Conservation (phyloP, 1,140 invertebrate genomes). For the Cylas formicarius region DNA sequence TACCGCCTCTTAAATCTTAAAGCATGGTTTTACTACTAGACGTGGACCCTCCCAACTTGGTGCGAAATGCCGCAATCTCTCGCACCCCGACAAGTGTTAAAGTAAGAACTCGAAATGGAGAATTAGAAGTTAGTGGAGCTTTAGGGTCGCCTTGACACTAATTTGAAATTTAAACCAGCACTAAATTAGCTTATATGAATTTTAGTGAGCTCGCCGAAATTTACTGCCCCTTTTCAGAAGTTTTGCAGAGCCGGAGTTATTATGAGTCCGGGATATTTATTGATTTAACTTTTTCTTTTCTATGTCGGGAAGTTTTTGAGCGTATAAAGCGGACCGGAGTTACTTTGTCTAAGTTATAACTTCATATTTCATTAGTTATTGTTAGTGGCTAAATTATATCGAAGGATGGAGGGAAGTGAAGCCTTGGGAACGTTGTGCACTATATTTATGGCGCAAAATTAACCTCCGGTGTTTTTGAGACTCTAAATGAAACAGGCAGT, state of each 20-base stretch:
- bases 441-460: too few species aligned
- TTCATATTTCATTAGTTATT: constrained; percentile 28
- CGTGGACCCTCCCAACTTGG: constrained; percentile 23
- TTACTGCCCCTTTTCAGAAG: constrained; percentile 27
- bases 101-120: constrained; percentile 35
- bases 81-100: constrained; percentile 24
- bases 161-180: constrained; percentile 39
- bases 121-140: constrained; percentile 33
- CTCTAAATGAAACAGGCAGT: too few species aligned
- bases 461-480: too few species aligned
- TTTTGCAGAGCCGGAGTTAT: constrained; percentile 20
- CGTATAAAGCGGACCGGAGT: constrained; percentile 20
- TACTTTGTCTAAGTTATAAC: constrained; percentile 27
- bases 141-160: constrained; percentile 34
- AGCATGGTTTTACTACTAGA: too few species aligned
- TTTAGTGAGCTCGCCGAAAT: constrained; percentile 30
- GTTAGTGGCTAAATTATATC: too few species aligned
- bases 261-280: constrained; percentile 19
- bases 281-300: constrained; percentile 25
- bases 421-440: constrained; percentile 7
- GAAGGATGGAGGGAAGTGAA: background rate
- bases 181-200: constrained; percentile 38
- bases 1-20: too few species aligned
- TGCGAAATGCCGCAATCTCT: constrained; percentile 30
- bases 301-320: constrained; percentile 16